Conservation (phyloP, 2,113 vertebrate genomes). For the Cinclus cinclus region DNA sequence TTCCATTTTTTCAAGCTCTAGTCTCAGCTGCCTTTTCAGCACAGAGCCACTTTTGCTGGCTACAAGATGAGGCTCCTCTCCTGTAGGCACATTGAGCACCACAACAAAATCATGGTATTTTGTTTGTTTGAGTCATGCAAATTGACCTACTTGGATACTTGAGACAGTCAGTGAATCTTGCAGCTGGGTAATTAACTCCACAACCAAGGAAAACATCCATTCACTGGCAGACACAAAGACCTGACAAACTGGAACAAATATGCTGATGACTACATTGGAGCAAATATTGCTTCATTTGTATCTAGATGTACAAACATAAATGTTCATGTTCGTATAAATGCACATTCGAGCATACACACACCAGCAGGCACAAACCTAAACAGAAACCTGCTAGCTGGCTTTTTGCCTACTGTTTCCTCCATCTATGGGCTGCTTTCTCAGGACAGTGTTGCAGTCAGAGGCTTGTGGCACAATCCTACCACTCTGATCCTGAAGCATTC, state of each 20-base stretch:
- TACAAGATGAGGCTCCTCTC: not conserved
- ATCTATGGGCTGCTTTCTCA: not conserved
- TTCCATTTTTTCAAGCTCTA: not conserved
- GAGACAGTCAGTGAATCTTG: not conserved
- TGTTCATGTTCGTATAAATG: not conserved
- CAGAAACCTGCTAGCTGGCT: not conserved
- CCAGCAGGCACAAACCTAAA: not conserved
- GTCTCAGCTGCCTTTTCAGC: not conserved
- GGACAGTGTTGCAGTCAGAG: not conserved
- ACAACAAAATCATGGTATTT: not conserved
- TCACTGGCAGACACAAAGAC: not conserved
- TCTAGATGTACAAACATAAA: fast-evolving
- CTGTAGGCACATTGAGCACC: not conserved
- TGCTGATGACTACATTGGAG: not conserved
- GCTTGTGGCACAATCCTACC: not conserved
- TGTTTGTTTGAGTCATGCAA: not conserved
- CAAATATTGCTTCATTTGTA: not conserved
- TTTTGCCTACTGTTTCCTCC: not conserved
- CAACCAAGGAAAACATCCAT: not conserved
- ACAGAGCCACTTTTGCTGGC: not conserved
- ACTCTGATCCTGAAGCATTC: not conserved
- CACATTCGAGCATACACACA: not conserved
- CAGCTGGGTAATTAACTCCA: not conserved
- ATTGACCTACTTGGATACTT: not conserved
- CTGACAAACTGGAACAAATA: not conserved